Base-by-base conservation (phyloP, 2,888 invertebrate genomes). In the Drosophila testacea region DNA sequence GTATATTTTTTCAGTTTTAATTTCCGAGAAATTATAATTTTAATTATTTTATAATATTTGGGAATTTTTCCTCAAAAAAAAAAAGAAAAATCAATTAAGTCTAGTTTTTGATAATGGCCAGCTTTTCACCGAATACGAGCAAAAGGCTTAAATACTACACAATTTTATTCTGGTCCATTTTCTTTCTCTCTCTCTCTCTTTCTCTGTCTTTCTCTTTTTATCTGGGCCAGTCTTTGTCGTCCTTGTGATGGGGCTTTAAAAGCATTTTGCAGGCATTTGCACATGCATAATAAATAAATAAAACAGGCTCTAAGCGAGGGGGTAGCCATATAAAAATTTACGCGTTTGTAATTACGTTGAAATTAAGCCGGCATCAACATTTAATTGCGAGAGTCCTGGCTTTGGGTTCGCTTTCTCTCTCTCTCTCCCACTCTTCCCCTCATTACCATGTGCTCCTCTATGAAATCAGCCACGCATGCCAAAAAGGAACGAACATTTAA, bases 301-400 rank as follows among this genome's bases (percentile, higher is more conserved):
- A 60, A 73, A 57, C 50, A 28, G 28, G 6, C n/a, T 59, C 76
- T 69, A 67, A 73, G 79, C 69, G 60, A 62, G 50, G 28, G 34
- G 11, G 13, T 47, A 6, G 56, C 46, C 51, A 67, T 69, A 77
- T 74, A 83, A 77, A 82, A 81, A 86, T 82, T 71, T 82, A 80
- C 83, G 83, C 79, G 78, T 78, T 86, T 79, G 83, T 85, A 85
- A 85, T 85, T 88, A 83, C 83, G 80, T 79, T 60, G 64, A 85
- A 85, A 85, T 85, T 81, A 85, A 85, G 83, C 85, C 65, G 72
- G 78, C 81, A 88, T 88, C 78, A 85, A 85, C 88, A 78, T 88
- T 85, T 88, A 85, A 85, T 85, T 88, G 83, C 81, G 64, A 85
- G 83, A 70, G 54, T 68, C 66, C 41, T 47, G 80, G 61, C 69